These are phyloP conservation scores for Zoroaster sp. DNA, from an alignment of 53 echinoderm and acorn worm genomes.

Conservation along the genomic window DNA sequence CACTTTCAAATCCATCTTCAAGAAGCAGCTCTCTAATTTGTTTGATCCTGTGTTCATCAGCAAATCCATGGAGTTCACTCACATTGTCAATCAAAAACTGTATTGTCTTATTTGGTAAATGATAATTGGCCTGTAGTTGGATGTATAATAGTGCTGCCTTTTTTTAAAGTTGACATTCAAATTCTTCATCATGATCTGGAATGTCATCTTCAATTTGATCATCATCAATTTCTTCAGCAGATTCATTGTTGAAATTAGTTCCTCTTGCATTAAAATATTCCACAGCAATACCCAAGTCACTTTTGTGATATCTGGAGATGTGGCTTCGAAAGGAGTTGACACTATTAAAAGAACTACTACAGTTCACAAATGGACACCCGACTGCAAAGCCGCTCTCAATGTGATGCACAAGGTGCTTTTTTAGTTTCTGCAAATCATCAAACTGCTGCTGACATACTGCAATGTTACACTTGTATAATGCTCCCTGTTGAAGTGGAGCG, in stretches of 20 bases:
- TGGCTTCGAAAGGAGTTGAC: not conserved
- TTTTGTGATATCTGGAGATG: no score
- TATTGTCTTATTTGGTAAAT: no score
- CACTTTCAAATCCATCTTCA: no score
- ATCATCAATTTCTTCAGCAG: slow-evolving; percentile 17
- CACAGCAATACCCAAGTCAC: no score
- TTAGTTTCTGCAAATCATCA: not conserved
- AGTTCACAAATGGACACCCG: not conserved
- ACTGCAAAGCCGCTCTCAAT: not conserved
- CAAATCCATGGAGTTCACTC: no score
- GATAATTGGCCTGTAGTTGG: not conserved
- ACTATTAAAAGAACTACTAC: not conserved
- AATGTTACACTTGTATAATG: no score
- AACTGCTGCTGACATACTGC: no score
- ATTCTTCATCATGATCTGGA: not conserved
- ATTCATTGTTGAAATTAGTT: not conserved
- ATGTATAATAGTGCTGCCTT: not conserved
- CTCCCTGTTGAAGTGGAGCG: no score
- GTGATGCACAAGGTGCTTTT: not conserved
- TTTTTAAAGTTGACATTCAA: not conserved
- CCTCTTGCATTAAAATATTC: not conserved
- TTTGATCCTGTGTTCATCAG: no score
- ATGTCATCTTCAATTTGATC: not conserved
- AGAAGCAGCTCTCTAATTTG: no score
- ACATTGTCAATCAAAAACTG: no score